These are phyloP conservation scores for Meleagris gallopavo DNA, from an alignment of 2,113 vertebrate species.

Conservation along the genomic window DNA sequence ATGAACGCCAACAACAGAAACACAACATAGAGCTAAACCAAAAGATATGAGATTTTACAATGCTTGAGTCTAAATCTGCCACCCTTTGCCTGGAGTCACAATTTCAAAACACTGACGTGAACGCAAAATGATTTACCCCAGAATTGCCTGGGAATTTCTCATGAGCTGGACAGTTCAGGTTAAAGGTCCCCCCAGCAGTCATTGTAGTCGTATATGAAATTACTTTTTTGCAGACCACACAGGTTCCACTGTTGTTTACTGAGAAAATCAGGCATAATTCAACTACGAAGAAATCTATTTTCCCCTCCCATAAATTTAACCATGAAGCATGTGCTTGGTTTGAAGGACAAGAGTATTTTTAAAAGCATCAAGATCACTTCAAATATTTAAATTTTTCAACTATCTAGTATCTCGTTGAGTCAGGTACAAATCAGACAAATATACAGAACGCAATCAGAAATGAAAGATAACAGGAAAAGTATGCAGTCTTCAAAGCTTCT, in stretches of 20 bases:
- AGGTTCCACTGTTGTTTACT: background rate
- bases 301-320: background rate
- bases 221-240: background rate
- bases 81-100: background rate
- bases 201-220: background rate
- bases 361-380: constrained; percentile 13
- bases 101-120: background rate
- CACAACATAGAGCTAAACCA: background rate
- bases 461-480: background rate
- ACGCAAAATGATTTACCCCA: background rate
- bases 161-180: background rate
- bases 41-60: background rate
- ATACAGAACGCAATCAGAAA: background rate
- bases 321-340: background rate
- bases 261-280: constrained; percentile 31
- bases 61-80: background rate
- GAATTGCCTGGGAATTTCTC: background rate
- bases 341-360: constrained; percentile 17
- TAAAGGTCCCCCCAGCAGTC: background rate
- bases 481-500: background rate
- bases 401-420: background rate
- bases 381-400: constrained; percentile 13
- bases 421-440: background rate
- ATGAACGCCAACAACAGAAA: background rate
- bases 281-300: background rate